Base-by-base conservation (phyloP, 2,888 invertebrate genomes). In the Drosophila aldrichi region DNA sequence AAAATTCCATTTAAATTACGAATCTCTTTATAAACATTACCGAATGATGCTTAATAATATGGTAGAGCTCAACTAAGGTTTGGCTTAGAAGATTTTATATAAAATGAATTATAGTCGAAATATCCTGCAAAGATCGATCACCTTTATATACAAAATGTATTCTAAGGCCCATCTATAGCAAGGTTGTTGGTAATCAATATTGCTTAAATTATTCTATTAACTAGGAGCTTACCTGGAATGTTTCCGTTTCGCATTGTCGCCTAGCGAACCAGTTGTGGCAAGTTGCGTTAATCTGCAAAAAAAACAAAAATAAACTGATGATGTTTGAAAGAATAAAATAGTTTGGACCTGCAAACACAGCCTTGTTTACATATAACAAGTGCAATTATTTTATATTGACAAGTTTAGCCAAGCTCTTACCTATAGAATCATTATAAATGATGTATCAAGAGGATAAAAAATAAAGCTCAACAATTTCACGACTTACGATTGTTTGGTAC, bases 201-300 rank as follows among this genome's bases (percentile, higher is more conserved):
- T n/a, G 5, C 12, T 18, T 49, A 32, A 32, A 7, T 18, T 6
- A 18, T 36, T 3, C 12, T 43, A 18, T 20, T 16, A 46, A 38
- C 38, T 25, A 44, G 5, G 9, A 67, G 67, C 78, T 81, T n/a
- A 81, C 81, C 84, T 83, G 61, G 81, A 83, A 60, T 83, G 84
- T 51, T 72, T 83, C 54, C 78, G 65, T 66, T 81, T 83, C 63
- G 81, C 81, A 83, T 81, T 83, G 70, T 81, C 81, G 59, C 67
- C 56, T 8, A 81, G 48, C 62, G 81, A 62, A 66, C 79, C 74
- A 57, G 65, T 77, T 77, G 74, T 77, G 70, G 71, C 81, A 65
- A 81, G 60, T 59, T 83, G 81, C 57, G 81, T 73, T 78, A 81
- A 71, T 73, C 81, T 81, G 51, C 40, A 52, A 49, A 52, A 57